These are phyloP conservation scores for Drosophila barbarae DNA, from an alignment of 2,888 invertebrate species.

Conservation along the genomic window DNA sequence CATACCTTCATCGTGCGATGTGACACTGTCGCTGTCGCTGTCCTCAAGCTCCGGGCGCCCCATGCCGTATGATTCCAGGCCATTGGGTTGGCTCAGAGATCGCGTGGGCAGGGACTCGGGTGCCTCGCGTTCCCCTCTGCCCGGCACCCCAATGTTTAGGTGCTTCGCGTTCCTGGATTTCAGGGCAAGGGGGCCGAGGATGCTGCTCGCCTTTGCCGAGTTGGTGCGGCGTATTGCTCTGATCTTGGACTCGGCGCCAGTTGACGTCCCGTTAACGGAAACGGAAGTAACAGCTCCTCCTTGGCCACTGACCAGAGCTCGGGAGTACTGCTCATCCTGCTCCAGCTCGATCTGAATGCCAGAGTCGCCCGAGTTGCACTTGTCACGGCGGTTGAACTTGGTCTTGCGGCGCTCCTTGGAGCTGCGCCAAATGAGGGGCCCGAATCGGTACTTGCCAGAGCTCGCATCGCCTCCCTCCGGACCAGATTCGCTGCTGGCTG, in stretches of 20 bases:
- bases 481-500: conserved; percentile 12
- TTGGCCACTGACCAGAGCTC: conserved; percentile 29
- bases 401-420: conserved; percentile 86
- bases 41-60: conserved; percentile 73
- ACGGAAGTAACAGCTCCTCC: neutral
- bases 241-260: conserved; percentile 45
- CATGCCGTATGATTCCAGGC: conserved; percentile 75
- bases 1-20: conserved; percentile 79
- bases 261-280: conserved; percentile 9
- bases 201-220: conserved; percentile 76
- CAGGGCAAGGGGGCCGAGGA: conserved; percentile 55
- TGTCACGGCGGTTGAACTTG: conserved; percentile 85
- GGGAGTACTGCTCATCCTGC: conserved; percentile 78
- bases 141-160: conserved; percentile 55
- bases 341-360: conserved; percentile 85
- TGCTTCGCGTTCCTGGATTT: conserved; percentile 71
- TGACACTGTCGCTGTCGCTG: conserved; percentile 79
- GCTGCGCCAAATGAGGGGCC: conserved; percentile 86
- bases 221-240: conserved; percentile 77
- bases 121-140: conserved; percentile 56
- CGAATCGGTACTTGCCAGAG: conserved; percentile 82
- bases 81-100: conserved; percentile 85
- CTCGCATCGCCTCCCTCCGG: conserved; percentile 41
- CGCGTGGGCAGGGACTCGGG: conserved; percentile 78
- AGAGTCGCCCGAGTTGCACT: conserved; percentile 87